A percentile compares a stretch with the other conserved stretches of the same genome.
These are phyloP conservation scores for Calypte anna DNA, from an alignment of 2,113 vertebrate genomes.

Conservation along the genomic window DNA sequence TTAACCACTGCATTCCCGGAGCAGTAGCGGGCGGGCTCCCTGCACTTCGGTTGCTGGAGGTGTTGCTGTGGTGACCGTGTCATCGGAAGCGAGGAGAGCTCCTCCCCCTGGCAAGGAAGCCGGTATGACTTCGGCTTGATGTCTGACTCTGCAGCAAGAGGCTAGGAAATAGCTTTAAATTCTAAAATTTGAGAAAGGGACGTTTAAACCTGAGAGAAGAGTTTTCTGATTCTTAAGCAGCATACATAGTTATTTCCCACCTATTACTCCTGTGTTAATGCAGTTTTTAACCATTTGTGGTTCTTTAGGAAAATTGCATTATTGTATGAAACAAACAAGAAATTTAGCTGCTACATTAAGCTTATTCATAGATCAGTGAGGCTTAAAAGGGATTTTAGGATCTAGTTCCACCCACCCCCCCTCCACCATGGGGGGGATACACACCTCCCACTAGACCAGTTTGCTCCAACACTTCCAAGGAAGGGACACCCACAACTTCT, in stretches of 20 bases:
- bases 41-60: background rate
- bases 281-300: rapidly evolving
- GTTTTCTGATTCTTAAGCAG: background rate
- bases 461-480: no score
- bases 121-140: background rate
- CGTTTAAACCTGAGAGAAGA: background rate
- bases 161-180: background rate
- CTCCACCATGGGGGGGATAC: no score
- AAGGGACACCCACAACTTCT: no score
- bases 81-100: background rate
- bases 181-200: no score
- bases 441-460: no score
- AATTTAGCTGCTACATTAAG: background rate
- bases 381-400: no score
- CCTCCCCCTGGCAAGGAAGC: constrained; percentile 39
- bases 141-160: background rate
- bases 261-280: background rate
- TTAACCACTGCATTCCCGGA: background rate
- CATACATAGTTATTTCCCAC: rapidly evolving
- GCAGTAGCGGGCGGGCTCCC: background rate
- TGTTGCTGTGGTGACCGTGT: constrained; percentile 61
- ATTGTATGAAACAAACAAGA: background rate
- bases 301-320: background rate
- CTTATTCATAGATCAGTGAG: no score
- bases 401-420: no score